Base-by-base conservation (phyloP, 1,140 invertebrate genomes). In the Apis dorsata region DNA sequence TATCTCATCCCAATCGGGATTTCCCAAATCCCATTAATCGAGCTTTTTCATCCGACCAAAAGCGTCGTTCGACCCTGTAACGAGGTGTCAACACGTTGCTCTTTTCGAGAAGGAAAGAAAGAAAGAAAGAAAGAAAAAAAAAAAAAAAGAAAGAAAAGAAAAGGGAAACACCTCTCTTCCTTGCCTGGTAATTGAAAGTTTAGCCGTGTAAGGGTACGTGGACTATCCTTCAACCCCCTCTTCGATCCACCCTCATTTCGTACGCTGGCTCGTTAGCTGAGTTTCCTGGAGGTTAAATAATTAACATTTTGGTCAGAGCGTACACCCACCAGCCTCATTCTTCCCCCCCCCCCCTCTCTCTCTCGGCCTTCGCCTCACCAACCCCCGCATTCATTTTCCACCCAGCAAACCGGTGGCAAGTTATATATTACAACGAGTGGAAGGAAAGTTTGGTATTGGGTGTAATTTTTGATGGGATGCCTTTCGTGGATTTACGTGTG, bases 291-390 rank as follows among this genome's bases (percentile, higher is more conserved):
- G 89, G 92, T 93, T 92, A 92, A 93, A 93, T 92, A 92, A 93
- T 93, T 92, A 92, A 93, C 91, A 92, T 93, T 93, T 93, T 91
- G 92, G 91, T 91, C 89, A 90, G 90, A 91, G 87, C 85, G 89
- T 88, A 90, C 86, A 90, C 84, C 85, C 79, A 57, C 74, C 74
- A 75, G 44, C 34, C 62, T 70, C 70, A 24, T 75, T 72, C 81
- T 73, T 60, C 34, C 34, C 34, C 34, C 34, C 24, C 24, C 34
- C 34, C 65, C 55, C 28, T 34, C 34, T 34, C 34, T 34, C 83
- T 63, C 53, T 79, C 62, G 70, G 49, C 72, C 74, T 82, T 74
- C 65, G 75, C 82, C 53, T 73, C 60, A n/a, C 73, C 44, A 24
- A 60, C 79, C 51, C 75, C 83, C 85, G 80, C 66, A 75, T 62